Conservation (phyloP, 2,797 vertebrate genomes). For the Bothrops alternatus region DNA sequence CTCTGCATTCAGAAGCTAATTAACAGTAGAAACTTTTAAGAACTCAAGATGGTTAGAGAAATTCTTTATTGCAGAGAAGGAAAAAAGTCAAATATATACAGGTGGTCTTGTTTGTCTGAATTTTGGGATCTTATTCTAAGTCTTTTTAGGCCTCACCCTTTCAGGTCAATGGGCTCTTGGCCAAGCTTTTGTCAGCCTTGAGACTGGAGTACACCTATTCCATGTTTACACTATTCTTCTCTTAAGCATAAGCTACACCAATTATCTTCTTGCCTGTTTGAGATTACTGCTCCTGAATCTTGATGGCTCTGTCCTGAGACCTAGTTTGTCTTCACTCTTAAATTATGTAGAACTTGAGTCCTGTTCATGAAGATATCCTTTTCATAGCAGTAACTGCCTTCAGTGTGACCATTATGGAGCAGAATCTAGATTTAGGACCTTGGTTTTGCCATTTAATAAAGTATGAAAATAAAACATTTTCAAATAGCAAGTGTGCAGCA, state of each 20-base stretch:
- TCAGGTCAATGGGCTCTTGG: background rate
- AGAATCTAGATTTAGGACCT: background rate
- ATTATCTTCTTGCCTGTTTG: background rate
- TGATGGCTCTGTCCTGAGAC: background rate
- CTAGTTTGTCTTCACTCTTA: background rate
- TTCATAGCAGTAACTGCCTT: background rate
- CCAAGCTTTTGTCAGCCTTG: background rate
- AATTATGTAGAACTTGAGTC: background rate
- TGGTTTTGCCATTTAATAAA: conserved; percentile 5
- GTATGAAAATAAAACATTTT: background rate
- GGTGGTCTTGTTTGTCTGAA: background rate
- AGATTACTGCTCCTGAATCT: background rate
- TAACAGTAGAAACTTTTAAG: background rate
- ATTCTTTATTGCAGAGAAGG: background rate
- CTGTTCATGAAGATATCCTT: background rate
- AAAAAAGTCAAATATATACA: background rate
- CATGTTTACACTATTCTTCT: background rate
- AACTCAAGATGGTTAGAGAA: background rate
- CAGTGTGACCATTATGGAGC: background rate
- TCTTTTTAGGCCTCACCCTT: background rate
- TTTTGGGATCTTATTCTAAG: background rate
- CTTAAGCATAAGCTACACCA: background rate
- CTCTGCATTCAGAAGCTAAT: background rate
- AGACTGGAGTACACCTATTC: background rate
- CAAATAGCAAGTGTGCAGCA: background rate